Conservation (phyloP, 2,888 invertebrate species). For the Drepana falcataria region DNA sequence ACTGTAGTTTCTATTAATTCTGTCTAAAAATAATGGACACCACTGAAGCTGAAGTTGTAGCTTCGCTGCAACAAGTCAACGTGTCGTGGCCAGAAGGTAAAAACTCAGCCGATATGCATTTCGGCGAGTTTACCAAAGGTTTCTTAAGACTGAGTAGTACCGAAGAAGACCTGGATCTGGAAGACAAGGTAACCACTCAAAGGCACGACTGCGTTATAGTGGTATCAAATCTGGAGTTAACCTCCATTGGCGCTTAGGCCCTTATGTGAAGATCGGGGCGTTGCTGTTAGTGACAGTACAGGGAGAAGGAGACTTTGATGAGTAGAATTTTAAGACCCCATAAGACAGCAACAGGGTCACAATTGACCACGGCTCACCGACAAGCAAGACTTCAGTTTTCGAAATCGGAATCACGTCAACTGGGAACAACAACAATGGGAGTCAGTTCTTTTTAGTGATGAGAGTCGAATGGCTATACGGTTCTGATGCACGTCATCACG, state of each 20-base stretch:
- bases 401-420: no score
- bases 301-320: slow-evolving; percentile 11
- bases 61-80: slow-evolving; percentile 4
- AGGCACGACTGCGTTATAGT: neutral
- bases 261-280: slow-evolving; percentile 1
- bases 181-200: slow-evolving; percentile 7
- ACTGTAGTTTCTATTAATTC: slow-evolving; percentile 2
- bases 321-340: slow-evolving; percentile 10
- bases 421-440: no score
- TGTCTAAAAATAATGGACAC: slow-evolving; percentile 1
- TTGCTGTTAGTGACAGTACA: slow-evolving; percentile 10
- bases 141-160: slow-evolving; percentile 12
- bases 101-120: slow-evolving; percentile 6
- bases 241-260: no score
- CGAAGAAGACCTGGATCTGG: slow-evolving; percentile 12
- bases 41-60: slow-evolving; percentile 1
- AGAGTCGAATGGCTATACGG: no score
- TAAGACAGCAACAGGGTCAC: slow-evolving; percentile 9
- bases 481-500: no score
- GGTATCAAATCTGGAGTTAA: no score
- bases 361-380: slow-evolving; percentile 8
- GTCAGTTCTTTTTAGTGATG: no score
- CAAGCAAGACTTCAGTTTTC: no score
- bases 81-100: neutral
- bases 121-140: slow-evolving; percentile 10